A percentile compares a stretch with the other conserved stretches of the same genome.
Evolutionary conservation across 2,888 invertebrate genomes (phyloP).

Genomic region (Callosobruchus maculatus): DNA sequence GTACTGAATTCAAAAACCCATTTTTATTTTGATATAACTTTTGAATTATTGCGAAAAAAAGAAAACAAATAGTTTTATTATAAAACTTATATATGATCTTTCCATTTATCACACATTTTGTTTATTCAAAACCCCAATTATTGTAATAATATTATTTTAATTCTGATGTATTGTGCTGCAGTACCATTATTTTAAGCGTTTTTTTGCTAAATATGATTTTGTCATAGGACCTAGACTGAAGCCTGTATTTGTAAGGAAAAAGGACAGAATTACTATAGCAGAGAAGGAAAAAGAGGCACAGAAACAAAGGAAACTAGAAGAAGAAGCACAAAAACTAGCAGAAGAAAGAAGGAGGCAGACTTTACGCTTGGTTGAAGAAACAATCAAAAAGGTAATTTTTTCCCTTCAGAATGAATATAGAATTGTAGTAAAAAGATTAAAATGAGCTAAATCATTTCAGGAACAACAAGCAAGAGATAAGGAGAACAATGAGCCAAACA

Average conservation of each 20-base stretch:
- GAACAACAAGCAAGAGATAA: conserved; percentile 65
- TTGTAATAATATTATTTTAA: too few relatives aligned
- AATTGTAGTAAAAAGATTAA: not conserved
- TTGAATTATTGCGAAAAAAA: too few relatives aligned
- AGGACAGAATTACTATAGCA: conserved; percentile 90
- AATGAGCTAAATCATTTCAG: conserved; percentile 35
- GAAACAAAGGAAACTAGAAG: conserved; percentile 79
- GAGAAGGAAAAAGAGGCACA: conserved; percentile 88
- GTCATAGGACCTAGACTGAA: conserved; percentile 78
- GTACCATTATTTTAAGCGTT: too few relatives aligned
- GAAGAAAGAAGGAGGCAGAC: conserved; percentile 89
- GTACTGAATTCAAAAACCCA: too few relatives aligned
- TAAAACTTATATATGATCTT: too few relatives aligned
- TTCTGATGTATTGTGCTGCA: too few relatives aligned
- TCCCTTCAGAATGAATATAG: not conserved
- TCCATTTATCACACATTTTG: too few relatives aligned
- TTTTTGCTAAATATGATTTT: too few relatives aligned
- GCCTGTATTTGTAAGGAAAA: conserved; percentile 90
- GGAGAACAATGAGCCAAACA: conserved; percentile 70
- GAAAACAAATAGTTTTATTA: too few relatives aligned
- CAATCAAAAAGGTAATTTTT: conserved; percentile 57
- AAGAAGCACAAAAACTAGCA: conserved; percentile 77
- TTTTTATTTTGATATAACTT: too few relatives aligned
- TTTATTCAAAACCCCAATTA: too few relatives aligned
- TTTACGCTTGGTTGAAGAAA: conserved; percentile 84